Evolutionary conservation across 2,113 vertebrate species (phyloP).

Genomic region (Cebidichthys violaceus): DNA sequence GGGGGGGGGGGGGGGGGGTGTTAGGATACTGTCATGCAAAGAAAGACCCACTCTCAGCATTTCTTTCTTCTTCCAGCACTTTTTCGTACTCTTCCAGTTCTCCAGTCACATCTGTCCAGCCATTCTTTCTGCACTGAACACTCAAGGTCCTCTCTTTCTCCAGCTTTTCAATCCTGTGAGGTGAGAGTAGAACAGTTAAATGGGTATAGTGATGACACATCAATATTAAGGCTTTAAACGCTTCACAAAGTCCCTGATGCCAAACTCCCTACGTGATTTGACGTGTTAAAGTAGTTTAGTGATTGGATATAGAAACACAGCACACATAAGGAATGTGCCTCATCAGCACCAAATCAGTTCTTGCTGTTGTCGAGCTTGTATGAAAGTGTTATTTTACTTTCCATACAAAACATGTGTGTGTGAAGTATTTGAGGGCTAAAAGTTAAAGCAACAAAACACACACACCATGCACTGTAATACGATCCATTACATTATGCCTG

Average conservation of each 20-base stretch:
- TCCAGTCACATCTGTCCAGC: slow-evolving; percentile 81
- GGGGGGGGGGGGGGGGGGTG: not conserved
- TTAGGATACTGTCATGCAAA: not conserved
- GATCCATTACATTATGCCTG: not conserved
- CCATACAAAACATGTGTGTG: not conserved
- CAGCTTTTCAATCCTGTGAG: slow-evolving; percentile 85
- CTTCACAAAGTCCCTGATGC: not conserved
- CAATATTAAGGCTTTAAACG: not conserved
- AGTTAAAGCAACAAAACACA: not conserved
- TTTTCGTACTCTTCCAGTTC: slow-evolving; percentile 86
- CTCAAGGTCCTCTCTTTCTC: slow-evolving; percentile 87
- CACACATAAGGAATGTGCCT: not conserved
- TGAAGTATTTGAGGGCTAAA: not conserved
- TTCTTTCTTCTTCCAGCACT: slow-evolving; percentile 82
- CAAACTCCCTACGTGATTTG: not conserved
- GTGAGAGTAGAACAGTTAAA: not conserved
- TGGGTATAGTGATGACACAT: not conserved
- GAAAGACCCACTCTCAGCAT: slow-evolving; percentile 85
- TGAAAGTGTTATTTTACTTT: not conserved
- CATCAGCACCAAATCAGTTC: not conserved
- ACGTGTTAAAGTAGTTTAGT: not conserved
- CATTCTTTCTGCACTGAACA: slow-evolving; percentile 85
- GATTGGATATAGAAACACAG: not conserved
- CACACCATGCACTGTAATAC: not conserved
- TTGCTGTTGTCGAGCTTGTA: not conserved